Conservation (phyloP, 2,113 vertebrate species). For the Chaetura pelagica region DNA sequence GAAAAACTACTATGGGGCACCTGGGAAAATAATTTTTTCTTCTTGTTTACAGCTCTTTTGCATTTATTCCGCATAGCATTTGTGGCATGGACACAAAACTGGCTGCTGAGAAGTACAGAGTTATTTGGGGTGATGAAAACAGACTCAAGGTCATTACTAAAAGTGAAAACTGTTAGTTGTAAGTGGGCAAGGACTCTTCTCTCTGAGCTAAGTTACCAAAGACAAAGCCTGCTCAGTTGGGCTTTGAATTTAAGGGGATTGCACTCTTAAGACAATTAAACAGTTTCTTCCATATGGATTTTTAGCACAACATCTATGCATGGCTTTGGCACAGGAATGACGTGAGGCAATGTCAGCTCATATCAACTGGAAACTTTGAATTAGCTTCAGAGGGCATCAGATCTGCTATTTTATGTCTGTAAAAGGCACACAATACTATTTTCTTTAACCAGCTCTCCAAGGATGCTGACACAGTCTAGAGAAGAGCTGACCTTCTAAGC, state of each 20-base stretch:
- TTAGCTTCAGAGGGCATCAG: constrained; percentile 41
- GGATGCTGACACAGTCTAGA: constrained; percentile 47
- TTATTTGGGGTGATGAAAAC: not conserved
- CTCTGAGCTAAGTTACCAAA: not conserved
- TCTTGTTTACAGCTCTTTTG: not conserved
- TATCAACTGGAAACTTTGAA: constrained; percentile 40
- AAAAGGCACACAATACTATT: constrained; percentile 40
- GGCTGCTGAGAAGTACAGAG: not conserved
- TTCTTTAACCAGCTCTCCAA: constrained; percentile 57
- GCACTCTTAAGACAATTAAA: not conserved
- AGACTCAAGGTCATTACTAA: not conserved
- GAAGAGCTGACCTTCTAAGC: constrained; percentile 52
- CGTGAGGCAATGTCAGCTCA: not conserved
- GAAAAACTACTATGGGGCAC: not conserved
- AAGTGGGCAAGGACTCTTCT: not conserved
- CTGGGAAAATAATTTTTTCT: not conserved
- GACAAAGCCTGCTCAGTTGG: not conserved
- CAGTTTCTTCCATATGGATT: constrained; percentile 10
- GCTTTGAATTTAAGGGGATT: constrained; percentile 22
- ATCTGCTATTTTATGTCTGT: constrained; percentile 31
- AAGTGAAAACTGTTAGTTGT: constrained; percentile 1
- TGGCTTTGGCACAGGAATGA: not conserved
- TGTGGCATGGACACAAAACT: not conserved
- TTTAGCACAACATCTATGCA: constrained; percentile 7
- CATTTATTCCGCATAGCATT: not conserved